Conservation (phyloP, 1,140 invertebrate species). For the Mya arenaria region DNA sequence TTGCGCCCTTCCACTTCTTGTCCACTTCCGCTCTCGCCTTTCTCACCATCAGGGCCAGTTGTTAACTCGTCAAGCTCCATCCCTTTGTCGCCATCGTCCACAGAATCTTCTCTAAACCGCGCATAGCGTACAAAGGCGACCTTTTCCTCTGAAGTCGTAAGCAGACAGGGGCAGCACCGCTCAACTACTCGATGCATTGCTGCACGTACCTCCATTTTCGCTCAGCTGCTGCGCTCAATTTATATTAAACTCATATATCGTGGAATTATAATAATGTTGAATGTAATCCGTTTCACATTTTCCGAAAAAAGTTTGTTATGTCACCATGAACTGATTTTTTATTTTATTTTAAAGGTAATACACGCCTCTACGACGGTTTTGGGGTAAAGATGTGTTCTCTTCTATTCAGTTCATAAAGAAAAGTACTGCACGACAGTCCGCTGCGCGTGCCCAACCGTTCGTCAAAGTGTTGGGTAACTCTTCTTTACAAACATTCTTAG, state of each 20-base stretch:
- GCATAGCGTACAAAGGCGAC: neutral
- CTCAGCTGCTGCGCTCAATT: too few species aligned
- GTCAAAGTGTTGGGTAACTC: too few species aligned
- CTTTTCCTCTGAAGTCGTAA: neutral
- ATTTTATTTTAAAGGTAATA: neutral
- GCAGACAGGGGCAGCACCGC: neutral
- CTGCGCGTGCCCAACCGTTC: too few species aligned
- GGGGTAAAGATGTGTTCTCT: too few species aligned
- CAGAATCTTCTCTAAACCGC: neutral
- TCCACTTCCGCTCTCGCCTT: neutral
- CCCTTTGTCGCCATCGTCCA: conserved; percentile 11
- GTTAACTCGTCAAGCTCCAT: neutral
- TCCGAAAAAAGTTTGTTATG: neutral
- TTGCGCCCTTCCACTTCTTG: conserved; percentile 60
- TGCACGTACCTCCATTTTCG: neutral
- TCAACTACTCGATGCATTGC: neutral
- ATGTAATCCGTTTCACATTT: neutral
- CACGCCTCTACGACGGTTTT: neutral
- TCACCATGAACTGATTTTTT: neutral
- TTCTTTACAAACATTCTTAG: too few species aligned
- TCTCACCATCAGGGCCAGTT: neutral
- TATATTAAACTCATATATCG: too few species aligned
- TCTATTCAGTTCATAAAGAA: too few species aligned
- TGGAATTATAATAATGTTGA: neutral
- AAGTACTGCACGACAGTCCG: too few species aligned